Conservation (phyloP, 1,140 invertebrate species). For the Drosophila neocordata region DNA sequence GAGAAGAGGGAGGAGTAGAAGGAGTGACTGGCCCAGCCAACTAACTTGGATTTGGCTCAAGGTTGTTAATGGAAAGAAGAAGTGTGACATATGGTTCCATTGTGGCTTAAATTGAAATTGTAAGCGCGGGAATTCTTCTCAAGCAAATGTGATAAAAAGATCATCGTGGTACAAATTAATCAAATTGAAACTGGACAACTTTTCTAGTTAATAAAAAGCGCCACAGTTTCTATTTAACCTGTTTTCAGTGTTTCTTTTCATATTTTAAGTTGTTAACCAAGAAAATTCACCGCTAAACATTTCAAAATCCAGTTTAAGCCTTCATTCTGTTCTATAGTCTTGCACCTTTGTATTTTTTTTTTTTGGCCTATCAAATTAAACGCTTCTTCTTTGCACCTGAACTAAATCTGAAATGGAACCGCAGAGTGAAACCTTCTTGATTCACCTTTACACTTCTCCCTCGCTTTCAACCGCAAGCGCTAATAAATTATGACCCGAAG, state of each 20-base stretch:
- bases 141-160: slow-evolving; percentile 13
- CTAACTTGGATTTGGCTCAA: slow-evolving; percentile 22
- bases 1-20: slow-evolving; percentile 7
- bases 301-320: slow-evolving; percentile 1
- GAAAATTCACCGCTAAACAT: slow-evolving; percentile 5
- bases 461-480: slow-evolving; percentile 53
- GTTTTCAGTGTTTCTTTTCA: too few relatives aligned
- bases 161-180: neutral
- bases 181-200: neutral
- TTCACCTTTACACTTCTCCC: slow-evolving; percentile 8
- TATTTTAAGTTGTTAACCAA: neutral
- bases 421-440: slow-evolving; percentile 38
- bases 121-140: neutral
- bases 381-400: slow-evolving; percentile 58
- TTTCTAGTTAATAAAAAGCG: too few relatives aligned
- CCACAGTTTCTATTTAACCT: too few relatives aligned
- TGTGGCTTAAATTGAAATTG: slow-evolving; percentile 41
- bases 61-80: slow-evolving; percentile 19
- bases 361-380: slow-evolving; percentile 58
- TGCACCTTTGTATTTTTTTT: neutral
- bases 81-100: slow-evolving; percentile 44
- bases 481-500: slow-evolving; percentile 75
- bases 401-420: slow-evolving; percentile 55
- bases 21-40: too few relatives aligned
- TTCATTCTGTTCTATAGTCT: neutral